These are phyloP conservation scores for Alloplasta piceator DNA, from an alignment of 2,888 invertebrate species.

Conservation along the genomic window DNA sequence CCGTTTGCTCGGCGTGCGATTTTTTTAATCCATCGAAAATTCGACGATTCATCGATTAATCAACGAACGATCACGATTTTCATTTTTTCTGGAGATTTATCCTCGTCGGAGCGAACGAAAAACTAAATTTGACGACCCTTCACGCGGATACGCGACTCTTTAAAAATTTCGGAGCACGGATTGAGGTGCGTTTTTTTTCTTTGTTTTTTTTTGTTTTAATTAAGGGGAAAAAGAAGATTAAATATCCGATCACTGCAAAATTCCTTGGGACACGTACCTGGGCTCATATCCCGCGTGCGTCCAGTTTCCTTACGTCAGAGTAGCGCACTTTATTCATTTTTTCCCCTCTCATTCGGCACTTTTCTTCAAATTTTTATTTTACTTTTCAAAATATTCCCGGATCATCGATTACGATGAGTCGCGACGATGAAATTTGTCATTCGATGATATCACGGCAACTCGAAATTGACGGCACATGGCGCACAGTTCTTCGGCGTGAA, in stretches of 20 bases:
- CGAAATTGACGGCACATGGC: slow-evolving; percentile 53
- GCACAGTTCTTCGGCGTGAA: slow-evolving; percentile 42
- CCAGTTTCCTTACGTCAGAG: slow-evolving; percentile 74
- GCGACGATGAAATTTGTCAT: slow-evolving; percentile 30
- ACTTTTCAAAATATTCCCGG: slow-evolving; percentile 20
- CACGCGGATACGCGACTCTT: too few relatives aligned
- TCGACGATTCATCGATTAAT: too few relatives aligned
- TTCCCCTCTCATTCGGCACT: slow-evolving; percentile 50
- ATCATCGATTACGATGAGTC: slow-evolving; percentile 17
- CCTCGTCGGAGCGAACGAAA: too few relatives aligned
- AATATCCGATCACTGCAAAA: slow-evolving; percentile 9
- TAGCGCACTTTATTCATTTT: slow-evolving; percentile 60
- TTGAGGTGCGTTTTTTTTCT: slow-evolving; percentile 11
- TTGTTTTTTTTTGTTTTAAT: slow-evolving; percentile 12
- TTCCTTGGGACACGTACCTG: slow-evolving; percentile 75
- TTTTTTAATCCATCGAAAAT: too few relatives aligned
- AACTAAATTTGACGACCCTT: too few relatives aligned
- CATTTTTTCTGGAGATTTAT: too few relatives aligned
- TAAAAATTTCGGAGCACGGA: slow-evolving; percentile 3
- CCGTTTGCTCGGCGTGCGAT: too few relatives aligned
- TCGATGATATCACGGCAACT: slow-evolving; percentile 12
- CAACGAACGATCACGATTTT: too few relatives aligned
- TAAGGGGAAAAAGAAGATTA: background rate
- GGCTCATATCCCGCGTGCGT: slow-evolving; percentile 81
- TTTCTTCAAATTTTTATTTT: slow-evolving; percentile 12